Conservation (phyloP, 2,797 vertebrate genomes). For the Labroides dimidiatus region DNA sequence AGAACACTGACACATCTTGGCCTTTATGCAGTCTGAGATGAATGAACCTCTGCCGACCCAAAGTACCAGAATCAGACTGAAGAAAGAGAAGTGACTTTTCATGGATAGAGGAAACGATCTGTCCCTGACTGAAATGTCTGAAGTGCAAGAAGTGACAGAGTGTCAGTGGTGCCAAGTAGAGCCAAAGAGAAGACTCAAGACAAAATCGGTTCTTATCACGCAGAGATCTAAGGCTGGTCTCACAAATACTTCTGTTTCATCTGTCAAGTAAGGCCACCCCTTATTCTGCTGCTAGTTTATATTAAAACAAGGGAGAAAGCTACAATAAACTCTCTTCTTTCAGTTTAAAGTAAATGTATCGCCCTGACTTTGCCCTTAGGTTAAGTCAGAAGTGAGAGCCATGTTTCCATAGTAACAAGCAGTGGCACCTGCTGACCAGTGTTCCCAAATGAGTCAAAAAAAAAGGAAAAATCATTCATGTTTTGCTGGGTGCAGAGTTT, state of each 20-base stretch:
- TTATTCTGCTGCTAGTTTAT: not conserved
- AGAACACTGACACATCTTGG: not conserved
- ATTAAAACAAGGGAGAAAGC: not conserved
- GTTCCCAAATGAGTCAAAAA: not conserved
- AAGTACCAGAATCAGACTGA: conserved; percentile 2
- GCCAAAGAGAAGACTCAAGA: not conserved
- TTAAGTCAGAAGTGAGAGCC: not conserved
- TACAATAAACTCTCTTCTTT: not conserved
- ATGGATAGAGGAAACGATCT: not conserved
- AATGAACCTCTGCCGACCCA: not conserved
- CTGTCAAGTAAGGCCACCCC: not conserved
- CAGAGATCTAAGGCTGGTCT: not conserved
- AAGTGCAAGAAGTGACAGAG: not conserved
- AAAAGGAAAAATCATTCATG: not conserved
- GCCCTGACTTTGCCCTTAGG: not conserved
- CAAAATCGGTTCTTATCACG: not conserved
- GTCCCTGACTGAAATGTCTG: not conserved
- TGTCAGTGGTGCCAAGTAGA: not conserved
- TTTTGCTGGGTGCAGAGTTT: not conserved
- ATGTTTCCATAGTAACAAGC: conserved; percentile 8
- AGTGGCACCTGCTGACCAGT: not conserved
- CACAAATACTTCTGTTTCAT: not conserved
- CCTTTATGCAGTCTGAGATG: not conserved
- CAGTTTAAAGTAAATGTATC: not conserved
- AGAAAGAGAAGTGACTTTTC: not conserved